Percentiles rank a stretch among this genome's conserved stretches.
Conservation (phyloP, 2,888 invertebrate genomes). For the Plebejus anna region DNA sequence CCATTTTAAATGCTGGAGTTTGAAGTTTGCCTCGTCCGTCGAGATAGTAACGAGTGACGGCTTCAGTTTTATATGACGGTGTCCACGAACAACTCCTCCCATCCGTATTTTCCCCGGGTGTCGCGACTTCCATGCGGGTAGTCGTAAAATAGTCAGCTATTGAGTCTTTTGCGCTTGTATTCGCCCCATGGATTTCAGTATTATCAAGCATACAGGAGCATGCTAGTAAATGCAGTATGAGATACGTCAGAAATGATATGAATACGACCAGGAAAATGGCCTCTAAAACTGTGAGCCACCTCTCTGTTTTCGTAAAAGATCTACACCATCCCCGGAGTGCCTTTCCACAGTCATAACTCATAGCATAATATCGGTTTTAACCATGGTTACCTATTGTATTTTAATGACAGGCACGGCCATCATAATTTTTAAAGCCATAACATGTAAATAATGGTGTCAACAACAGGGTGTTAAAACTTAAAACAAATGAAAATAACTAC, state of each 20-base stretch:
- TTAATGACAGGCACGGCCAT: conserved; percentile 9
- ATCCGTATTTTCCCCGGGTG: conserved; percentile 30
- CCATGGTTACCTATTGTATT: background rate
- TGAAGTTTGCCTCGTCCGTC: conserved; percentile 37
- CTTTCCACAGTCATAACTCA: conserved; percentile 58
- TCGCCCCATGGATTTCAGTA: background rate
- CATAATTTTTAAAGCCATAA: background rate
- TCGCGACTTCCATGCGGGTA: background rate
- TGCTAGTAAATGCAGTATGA: conserved; percentile 55
- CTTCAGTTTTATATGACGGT: conserved; percentile 52
- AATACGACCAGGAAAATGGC: conserved; percentile 50
- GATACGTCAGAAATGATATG: conserved; percentile 51
- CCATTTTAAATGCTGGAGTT: background rate
- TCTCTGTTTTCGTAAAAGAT: conserved; percentile 61
- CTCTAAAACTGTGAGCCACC: conserved; percentile 50
- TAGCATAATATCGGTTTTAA: conserved; percentile 43
- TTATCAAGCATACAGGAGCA: conserved; percentile 41
- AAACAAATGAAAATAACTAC: no score
- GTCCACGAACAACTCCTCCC: conserved; percentile 57
- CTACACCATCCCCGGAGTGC: conserved; percentile 61
- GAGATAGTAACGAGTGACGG: conserved; percentile 46
- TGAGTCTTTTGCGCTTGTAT: background rate
- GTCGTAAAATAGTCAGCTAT: background rate
- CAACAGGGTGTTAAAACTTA: no score
- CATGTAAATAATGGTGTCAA: background rate